Evolutionary conservation across 2,113 vertebrate genomes (phyloP).

Genomic region (Peromyscus maniculatus): DNA sequence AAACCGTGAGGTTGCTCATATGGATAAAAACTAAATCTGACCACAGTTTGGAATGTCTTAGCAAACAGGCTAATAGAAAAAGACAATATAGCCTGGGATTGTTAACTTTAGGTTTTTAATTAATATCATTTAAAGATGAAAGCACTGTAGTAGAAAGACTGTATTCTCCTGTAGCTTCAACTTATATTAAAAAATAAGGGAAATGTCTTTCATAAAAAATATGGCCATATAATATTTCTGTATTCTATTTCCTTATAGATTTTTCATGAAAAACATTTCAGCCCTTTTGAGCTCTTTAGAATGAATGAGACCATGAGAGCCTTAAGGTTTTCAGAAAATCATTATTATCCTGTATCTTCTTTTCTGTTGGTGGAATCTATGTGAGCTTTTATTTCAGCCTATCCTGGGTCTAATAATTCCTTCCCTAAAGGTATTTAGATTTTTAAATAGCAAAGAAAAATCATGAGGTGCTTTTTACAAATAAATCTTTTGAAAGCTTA

Average conservation of each 20-base stretch:
- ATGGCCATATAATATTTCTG: conserved; percentile 56
- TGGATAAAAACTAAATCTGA: conserved; percentile 66
- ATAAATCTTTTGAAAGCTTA: conserved; percentile 55
- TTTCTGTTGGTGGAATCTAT: conserved; percentile 27
- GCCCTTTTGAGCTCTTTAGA: conserved; percentile 60
- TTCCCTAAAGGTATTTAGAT: conserved; percentile 36
- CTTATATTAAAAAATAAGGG: conserved; percentile 50
- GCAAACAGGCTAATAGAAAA: conserved; percentile 64
- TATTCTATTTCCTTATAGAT: conserved; percentile 58
- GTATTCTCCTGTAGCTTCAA: conserved; percentile 60
- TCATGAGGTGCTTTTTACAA: conserved; percentile 29
- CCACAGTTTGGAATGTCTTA: conserved; percentile 51
- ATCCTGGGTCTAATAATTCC: neutral
- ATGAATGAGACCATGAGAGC: conserved; percentile 47
- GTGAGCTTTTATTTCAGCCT: neutral
- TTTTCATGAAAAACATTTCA: conserved; percentile 67
- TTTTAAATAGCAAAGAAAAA: conserved; percentile 68
- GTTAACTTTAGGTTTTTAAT: conserved; percentile 60
- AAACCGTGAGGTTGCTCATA: conserved; percentile 58
- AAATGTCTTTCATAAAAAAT: conserved; percentile 67
- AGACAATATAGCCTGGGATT: neutral
- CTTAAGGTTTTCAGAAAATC: conserved; percentile 57
- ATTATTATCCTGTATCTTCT: conserved; percentile 14
- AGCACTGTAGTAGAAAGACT: conserved; percentile 25
- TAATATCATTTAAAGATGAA: conserved; percentile 63